Conservation (phyloP, 1,140 invertebrate genomes). For the Asbolus verrucosus region DNA sequence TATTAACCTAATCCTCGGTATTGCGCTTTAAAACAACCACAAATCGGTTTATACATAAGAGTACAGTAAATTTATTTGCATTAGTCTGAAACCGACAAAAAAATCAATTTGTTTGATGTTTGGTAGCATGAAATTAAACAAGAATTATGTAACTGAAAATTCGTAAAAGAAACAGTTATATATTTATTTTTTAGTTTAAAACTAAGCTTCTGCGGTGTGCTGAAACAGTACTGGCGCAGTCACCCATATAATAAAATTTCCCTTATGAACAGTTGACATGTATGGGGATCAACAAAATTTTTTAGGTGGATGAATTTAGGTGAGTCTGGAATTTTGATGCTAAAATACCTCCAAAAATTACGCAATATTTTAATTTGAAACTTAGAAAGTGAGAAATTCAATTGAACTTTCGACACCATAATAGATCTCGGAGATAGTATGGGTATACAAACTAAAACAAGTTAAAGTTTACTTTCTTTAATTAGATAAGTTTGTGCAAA, state of each 20-base stretch:
- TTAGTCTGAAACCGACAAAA: not conserved
- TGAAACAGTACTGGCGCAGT: not conserved
- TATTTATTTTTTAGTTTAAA: constrained; percentile 25
- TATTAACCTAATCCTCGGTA: no score
- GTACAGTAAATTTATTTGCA: constrained; percentile 5
- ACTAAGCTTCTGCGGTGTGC: constrained; percentile 4
- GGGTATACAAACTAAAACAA: constrained; percentile 28
- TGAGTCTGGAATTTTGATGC: constrained; percentile 13
- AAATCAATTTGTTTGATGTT: constrained; percentile 13
- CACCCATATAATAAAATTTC: constrained; percentile 37
- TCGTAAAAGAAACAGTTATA: constrained; percentile 6
- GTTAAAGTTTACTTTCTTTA: constrained; percentile 33
- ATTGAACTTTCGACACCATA: constrained; percentile 36
- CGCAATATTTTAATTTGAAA: not conserved
- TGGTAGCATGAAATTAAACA: not conserved
- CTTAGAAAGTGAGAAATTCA: constrained; percentile 11
- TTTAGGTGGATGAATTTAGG: not conserved
- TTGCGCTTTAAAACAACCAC: no score
- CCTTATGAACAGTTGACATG: constrained; percentile 30
- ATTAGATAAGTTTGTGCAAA: constrained; percentile 29
- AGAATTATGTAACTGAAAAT: constrained; percentile 9
- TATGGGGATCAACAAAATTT: constrained; percentile 26
- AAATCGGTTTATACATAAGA: constrained; percentile 23
- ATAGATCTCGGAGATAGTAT: constrained; percentile 22
- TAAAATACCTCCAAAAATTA: constrained; percentile 11